Conservation (phyloP, 2,797 vertebrate species). For the Cynodonichthys magdalenae region DNA sequence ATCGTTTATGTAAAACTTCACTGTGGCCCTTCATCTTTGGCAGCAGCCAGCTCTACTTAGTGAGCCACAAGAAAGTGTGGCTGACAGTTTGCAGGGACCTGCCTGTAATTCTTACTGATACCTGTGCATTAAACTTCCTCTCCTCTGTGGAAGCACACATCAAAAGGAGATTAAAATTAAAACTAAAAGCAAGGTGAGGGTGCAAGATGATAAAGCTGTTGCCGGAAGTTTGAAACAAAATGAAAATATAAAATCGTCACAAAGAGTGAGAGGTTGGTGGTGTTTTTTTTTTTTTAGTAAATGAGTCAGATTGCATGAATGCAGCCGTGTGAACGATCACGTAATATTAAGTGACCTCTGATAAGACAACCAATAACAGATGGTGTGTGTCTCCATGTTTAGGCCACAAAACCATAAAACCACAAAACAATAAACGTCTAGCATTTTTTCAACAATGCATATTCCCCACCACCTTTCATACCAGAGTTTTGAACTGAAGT, state of each 20-base stretch:
- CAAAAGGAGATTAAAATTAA: slow-evolving; percentile 73
- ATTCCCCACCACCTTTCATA: too few species aligned
- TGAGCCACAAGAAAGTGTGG: slow-evolving; percentile 82
- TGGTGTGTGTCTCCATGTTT: slow-evolving; percentile 30
- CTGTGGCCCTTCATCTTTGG: slow-evolving; percentile 74
- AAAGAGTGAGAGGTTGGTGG: too few species aligned
- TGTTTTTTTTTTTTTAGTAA: too few species aligned
- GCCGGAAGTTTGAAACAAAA: slow-evolving; percentile 52
- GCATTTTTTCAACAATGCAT: too few species aligned
- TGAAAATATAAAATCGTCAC: slow-evolving; percentile 44
- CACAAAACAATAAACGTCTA: too few species aligned
- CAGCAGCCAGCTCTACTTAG: slow-evolving; percentile 75
- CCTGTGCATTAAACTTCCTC: slow-evolving; percentile 73
- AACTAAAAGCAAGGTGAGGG: slow-evolving; percentile 58
- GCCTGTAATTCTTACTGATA: slow-evolving; percentile 81
- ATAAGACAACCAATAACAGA: slow-evolving; percentile 22
- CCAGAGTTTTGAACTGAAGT: too few species aligned
- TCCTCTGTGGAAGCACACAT: slow-evolving; percentile 65
- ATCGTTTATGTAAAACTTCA: slow-evolving; percentile 78
- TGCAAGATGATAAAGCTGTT: slow-evolving; percentile 55
- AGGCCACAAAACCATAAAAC: slow-evolving; percentile 34
- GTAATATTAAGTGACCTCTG: slow-evolving; percentile 59
- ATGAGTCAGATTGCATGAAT: slow-evolving; percentile 48
- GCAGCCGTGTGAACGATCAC: slow-evolving; percentile 56
- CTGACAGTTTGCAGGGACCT: slow-evolving; percentile 72